Base-by-base conservation (phyloP, 1,140 invertebrate genomes). In the Ceratitis capitata region DNA sequence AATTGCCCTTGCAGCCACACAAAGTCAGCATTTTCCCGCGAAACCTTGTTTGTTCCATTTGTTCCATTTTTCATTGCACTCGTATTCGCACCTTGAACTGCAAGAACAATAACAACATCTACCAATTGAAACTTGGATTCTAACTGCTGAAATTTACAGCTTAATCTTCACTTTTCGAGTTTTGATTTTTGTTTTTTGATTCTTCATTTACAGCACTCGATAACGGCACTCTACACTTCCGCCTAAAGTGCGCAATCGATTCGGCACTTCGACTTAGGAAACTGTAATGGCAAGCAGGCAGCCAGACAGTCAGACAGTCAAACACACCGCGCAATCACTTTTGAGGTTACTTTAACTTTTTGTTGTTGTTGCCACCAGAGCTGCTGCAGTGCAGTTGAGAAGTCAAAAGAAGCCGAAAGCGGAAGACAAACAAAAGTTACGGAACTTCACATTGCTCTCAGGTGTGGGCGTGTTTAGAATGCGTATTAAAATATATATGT, bases 181-280 rank as follows among this genome's bases (percentile, higher is more conserved):
- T 56, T 45, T 19, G 39, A 39, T 78, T 78, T 78, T 78, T 45
- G 26, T 78, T 78, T 78, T 78, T n/a, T n/a, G n/a, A 45, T 78
- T 78, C 39, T 78, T 78, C 45, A 45, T 78, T 78, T 78, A 78
- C 69, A n/a, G 39, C n/a, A 78, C 69, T 74, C 39, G n/a, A 74
- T 23, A 42, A 9, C 19, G 64, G 35, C 64, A 45, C 35, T 14
- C 23, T 78, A n/a, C 69, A 47, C 69, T 78, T 78, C 69, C 69
- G 39, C 16, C 42, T 32, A 19, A n/a, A 19, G 64, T 9, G n/a
- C 39, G 69, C 23, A 12, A 78, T 26, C 69, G 26, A 45, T 78
- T 78, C 39, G 23, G 16, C 39, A 78, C n/a, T 78, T 26, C 69
- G 35, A 74, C 39, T 45, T 74, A 16, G 26, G 35, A 35, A n/a